Evolutionary conservation across 2,113 vertebrate species (phyloP).

Genomic region (Cinclus mexicanus): DNA sequence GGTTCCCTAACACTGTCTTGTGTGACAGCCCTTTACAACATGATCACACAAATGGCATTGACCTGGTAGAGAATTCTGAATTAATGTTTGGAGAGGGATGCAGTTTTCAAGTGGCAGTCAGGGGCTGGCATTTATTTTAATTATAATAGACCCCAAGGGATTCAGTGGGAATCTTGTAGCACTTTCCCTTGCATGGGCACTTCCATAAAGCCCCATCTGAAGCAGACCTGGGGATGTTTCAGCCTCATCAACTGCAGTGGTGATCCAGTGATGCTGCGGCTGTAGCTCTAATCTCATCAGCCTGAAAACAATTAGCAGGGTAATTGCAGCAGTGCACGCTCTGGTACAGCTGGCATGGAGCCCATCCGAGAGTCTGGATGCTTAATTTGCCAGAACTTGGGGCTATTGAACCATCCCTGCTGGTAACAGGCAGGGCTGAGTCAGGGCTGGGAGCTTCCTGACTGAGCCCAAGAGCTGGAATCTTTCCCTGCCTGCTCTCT

Average conservation of each 20-base stretch:
- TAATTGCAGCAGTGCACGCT: neutral
- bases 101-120: neutral
- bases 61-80: neutral
- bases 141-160: neutral
- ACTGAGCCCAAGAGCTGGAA: neutral
- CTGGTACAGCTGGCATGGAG: neutral
- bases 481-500: neutral
- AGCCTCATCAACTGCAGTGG: neutral
- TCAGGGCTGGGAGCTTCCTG: neutral
- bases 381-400: neutral
- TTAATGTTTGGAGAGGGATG: neutral
- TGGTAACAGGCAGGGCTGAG: neutral
- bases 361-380: neutral
- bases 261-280: neutral
- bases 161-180: neutral
- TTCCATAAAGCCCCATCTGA: neutral
- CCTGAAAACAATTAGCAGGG: constrained; percentile 6
- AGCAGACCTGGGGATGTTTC: neutral
- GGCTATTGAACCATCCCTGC: neutral
- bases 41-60: neutral
- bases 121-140: neutral
- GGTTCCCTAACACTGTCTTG: neutral
- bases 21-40: neutral
- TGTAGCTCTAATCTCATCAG: neutral
- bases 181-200: neutral